Conservation (phyloP, 2,113 vertebrate genomes). For the Sylvicapra grimmia region DNA sequence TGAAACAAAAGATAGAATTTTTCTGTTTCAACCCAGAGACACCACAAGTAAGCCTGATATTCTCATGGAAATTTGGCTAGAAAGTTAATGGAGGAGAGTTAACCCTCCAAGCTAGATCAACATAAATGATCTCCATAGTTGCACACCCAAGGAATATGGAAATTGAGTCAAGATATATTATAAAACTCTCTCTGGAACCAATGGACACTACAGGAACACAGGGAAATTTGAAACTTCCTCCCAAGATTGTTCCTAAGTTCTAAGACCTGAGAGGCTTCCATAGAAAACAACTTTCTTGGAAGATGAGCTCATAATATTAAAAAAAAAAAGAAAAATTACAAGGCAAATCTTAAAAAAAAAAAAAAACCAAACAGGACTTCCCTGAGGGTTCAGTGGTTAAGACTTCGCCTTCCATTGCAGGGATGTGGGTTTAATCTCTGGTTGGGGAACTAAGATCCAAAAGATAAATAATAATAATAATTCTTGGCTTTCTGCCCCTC, state of each 20-base stretch:
- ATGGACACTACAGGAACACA: background rate
- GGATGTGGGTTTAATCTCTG: background rate
- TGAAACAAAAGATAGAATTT: background rate
- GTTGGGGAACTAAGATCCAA: background rate
- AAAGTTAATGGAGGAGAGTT: background rate
- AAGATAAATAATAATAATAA: background rate
- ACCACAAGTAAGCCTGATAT: background rate
- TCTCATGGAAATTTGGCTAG: background rate
- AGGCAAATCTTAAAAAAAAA: background rate
- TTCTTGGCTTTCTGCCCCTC: background rate
- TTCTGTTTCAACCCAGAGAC: background rate
- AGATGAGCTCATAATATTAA: background rate
- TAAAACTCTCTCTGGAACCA: background rate
- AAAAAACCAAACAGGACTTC: background rate
- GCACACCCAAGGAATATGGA: background rate
- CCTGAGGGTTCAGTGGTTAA: background rate
- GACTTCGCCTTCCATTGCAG: accelerated
- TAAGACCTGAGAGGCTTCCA: background rate
- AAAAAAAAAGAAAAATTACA: background rate
- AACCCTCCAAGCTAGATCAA: background rate
- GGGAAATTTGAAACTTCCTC: background rate
- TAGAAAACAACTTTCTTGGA: background rate
- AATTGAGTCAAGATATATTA: background rate
- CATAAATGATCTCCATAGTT: background rate
- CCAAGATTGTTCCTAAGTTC: background rate